A percentile compares a stretch with the other conserved stretches of the same genome.
Conservation (phyloP, 2,888 invertebrate genomes). For the Nasonia oneida region DNA sequence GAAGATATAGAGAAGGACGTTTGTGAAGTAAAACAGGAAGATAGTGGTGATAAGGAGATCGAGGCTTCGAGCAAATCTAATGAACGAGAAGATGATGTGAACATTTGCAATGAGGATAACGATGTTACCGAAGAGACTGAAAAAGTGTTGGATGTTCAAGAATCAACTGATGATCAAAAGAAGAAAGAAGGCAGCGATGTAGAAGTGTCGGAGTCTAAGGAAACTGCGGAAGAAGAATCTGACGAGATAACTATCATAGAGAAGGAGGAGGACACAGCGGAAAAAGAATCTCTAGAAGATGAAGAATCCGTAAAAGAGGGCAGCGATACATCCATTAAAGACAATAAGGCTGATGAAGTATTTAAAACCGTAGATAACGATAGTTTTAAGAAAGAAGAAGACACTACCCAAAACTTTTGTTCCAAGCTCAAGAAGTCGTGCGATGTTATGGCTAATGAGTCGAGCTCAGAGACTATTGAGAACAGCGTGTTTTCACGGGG, state of each 20-base stretch:
- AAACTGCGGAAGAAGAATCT: slow-evolving; percentile 23
- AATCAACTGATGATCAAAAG: slow-evolving; percentile 27
- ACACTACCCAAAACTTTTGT: not conserved
- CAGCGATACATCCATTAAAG: slow-evolving; percentile 5
- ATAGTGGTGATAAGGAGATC: not conserved
- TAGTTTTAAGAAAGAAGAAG: slow-evolving; percentile 31
- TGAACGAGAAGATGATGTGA: slow-evolving; percentile 45
- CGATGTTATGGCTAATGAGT: slow-evolving; percentile 11
- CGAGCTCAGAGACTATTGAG: slow-evolving; percentile 27
- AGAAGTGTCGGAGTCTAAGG: not conserved
- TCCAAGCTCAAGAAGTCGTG: not conserved
- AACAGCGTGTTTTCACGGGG: not conserved
- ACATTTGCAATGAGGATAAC: slow-evolving; percentile 21
- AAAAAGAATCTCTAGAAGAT: slow-evolving; percentile 20
- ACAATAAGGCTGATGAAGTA: slow-evolving; percentile 53
- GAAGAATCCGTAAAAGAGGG: not conserved
- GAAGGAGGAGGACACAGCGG: not conserved
- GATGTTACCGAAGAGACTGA: not conserved
- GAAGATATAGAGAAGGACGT: slow-evolving; percentile 36
- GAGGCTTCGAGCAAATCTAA: not conserved
- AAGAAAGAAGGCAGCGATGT: slow-evolving; percentile 13
- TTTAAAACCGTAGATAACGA: slow-evolving; percentile 36
- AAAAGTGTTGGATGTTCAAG: slow-evolving; percentile 53
- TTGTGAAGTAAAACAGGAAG: not conserved
- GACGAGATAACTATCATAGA: slow-evolving; percentile 27